These are phyloP conservation scores for Cacatua alba DNA, from an alignment of 2,113 vertebrate genomes.

Conservation along the genomic window DNA sequence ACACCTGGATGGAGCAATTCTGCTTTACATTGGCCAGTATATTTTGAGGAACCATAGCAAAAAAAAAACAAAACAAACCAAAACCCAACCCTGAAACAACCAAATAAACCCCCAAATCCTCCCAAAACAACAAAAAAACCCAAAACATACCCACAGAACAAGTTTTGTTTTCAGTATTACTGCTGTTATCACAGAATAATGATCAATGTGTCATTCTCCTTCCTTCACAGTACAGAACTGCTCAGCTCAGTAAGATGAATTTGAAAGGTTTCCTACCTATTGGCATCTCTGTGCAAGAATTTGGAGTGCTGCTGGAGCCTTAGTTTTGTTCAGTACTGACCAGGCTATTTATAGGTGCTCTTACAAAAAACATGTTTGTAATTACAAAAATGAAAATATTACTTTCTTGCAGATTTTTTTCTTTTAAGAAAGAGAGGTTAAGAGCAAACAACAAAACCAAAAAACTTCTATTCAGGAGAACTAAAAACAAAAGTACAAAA, in stretches of 20 bases:
- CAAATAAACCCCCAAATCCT: not conserved
- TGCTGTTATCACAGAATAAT: not conserved
- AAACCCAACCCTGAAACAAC: not conserved
- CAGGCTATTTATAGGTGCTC: not conserved
- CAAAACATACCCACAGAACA: not conserved
- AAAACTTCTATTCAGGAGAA: not conserved
- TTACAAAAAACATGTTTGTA: not conserved
- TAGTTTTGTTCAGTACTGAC: not conserved
- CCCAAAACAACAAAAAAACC: not conserved
- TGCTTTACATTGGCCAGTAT: not conserved
- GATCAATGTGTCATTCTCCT: not conserved
- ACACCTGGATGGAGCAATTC: not conserved
- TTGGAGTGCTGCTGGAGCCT: not conserved
- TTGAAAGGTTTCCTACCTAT: not conserved
- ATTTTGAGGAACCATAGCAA: not conserved
- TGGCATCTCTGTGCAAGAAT: not conserved
- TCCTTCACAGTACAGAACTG: not conserved
- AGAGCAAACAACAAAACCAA: not conserved
- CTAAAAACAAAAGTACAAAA: not conserved
- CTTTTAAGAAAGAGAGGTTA: not conserved
- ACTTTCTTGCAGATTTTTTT: not conserved
- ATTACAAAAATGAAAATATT: not conserved
- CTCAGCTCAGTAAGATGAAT: not conserved
- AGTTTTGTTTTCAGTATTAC: not conserved
- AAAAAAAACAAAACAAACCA: not conserved